Evolutionary conservation across 2,113 vertebrate species (phyloP).

Genomic region (Lasiurus borealis): DNA sequence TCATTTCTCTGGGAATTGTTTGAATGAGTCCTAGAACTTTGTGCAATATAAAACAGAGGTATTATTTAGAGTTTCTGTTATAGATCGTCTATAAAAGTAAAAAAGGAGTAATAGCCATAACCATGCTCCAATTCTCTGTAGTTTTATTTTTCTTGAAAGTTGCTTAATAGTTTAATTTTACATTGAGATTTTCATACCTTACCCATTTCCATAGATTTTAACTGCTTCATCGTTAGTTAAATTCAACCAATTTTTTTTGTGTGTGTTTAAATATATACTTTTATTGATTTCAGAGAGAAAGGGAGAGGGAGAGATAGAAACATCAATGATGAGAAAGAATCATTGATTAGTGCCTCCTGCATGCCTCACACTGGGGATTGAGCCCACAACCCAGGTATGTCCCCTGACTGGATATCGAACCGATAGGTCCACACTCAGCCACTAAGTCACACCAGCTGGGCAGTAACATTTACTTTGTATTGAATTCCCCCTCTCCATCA

Average conservation of each 20-base stretch:
- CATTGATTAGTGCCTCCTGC: too few species aligned
- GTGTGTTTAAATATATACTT: not conserved
- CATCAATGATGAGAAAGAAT: too few species aligned
- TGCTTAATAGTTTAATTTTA: not conserved
- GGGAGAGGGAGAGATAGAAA: too few species aligned
- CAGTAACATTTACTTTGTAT: not conserved
- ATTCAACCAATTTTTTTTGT: not conserved
- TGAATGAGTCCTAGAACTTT: not conserved
- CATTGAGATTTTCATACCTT: not conserved
- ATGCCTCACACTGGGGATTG: too few species aligned
- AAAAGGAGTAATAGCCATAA: not conserved
- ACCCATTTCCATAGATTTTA: not conserved
- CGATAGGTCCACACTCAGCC: too few species aligned
- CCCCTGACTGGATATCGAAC: too few species aligned
- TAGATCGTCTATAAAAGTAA: not conserved
- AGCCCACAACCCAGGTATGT: too few species aligned
- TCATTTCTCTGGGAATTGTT: not conserved
- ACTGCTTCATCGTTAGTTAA: not conserved
- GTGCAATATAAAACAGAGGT: not conserved
- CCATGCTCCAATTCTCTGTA: not conserved
- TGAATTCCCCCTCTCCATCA: not conserved
- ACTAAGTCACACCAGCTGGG: too few species aligned
- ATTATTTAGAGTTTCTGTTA: not conserved
- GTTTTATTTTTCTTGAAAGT: not conserved
- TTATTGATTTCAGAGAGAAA: not conserved